These are phyloP conservation scores for Phyto melanocephala DNA, from an alignment of 2,888 invertebrate genomes.

Conservation along the genomic window DNA sequence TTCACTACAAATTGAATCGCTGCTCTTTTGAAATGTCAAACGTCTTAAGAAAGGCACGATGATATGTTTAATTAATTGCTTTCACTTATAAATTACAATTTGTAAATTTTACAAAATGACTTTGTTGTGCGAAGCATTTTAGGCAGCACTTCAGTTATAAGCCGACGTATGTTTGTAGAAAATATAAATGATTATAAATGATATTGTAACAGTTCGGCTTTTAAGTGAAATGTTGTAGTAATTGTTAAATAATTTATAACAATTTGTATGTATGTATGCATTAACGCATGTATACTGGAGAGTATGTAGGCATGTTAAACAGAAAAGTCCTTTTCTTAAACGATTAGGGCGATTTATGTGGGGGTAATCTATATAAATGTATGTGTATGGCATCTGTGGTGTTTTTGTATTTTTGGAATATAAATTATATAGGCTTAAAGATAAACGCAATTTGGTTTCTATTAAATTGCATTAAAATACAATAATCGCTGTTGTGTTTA, in stretches of 20 bases:
- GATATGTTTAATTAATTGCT: conserved; percentile 48
- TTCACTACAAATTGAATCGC: conserved; percentile 29
- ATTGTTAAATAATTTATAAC: neutral
- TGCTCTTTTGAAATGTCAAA: conserved; percentile 39
- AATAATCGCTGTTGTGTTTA: too few relatives aligned
- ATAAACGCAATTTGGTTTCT: too few relatives aligned
- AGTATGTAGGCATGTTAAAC: too few relatives aligned
- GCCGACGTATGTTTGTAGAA: neutral
- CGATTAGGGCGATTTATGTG: neutral
- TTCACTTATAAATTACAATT: neutral
- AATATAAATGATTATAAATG: neutral
- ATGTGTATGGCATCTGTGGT: too few relatives aligned
- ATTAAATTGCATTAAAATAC: too few relatives aligned
- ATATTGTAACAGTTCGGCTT: neutral
- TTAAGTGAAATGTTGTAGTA: neutral
- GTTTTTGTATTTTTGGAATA: neutral
- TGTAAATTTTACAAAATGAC: neutral
- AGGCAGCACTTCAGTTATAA: neutral
- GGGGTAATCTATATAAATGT: neutral
- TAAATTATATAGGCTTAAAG: neutral
- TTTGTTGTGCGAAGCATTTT: neutral
- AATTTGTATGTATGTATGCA: neutral
- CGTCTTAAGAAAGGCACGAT: neutral
- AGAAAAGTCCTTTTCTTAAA: neutral
- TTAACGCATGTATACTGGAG: too few relatives aligned